Base-by-base conservation (phyloP, 2,113 vertebrate genomes). In the Triplophysa siluroides region DNA sequence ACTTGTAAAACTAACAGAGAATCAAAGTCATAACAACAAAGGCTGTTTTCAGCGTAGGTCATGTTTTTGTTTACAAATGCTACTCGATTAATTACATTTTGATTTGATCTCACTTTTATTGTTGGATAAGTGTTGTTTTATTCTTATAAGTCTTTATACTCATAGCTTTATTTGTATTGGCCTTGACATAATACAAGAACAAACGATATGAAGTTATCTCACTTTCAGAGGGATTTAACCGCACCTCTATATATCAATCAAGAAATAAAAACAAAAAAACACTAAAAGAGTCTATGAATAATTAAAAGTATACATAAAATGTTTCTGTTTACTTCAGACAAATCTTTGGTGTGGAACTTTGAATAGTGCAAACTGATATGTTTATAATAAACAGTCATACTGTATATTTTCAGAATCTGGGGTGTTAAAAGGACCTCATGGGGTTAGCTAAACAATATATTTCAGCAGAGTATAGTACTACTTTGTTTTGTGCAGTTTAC, bases 141-240 rank as follows among this genome's bases (percentile, higher is more conserved):
- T 74, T 71, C 38, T 56, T 84, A 88, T 82, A 89, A 87, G 45
- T 82, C 86, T 87, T 77, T 65, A 65, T 63, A 88, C 86, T 82
- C 82, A 75, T 78, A 83, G 71, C 84, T 79, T 64, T 52, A 64
- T 76, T 63, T 65, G 29, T 52, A 65, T 65, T 1, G 6, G 19
- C 45, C 43, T 77, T 77, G 18, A 76, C 61, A 62, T 19, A 63
- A 63, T 50, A 10, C 62, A 29, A 50, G 23, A 63, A 63, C 58
- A 65, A 77, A 77, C 45, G 0, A 54, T 47, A 6, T 38, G 21
- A 75, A 75, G 41, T 61, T 75, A 24, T 45, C 5, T 29, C 58
- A 63, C 23, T 62, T 75, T 75, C 24, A 58, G 62, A 63, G 58
- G 72, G 41, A 21, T 63, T 75, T 29, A 75, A 75, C 38, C 63